Evolutionary conservation across 2,113 vertebrate genomes (phyloP), one percentile per base, ranked within the genome.

Genomic region (Neolamprologus tretocephalus): DNA sequence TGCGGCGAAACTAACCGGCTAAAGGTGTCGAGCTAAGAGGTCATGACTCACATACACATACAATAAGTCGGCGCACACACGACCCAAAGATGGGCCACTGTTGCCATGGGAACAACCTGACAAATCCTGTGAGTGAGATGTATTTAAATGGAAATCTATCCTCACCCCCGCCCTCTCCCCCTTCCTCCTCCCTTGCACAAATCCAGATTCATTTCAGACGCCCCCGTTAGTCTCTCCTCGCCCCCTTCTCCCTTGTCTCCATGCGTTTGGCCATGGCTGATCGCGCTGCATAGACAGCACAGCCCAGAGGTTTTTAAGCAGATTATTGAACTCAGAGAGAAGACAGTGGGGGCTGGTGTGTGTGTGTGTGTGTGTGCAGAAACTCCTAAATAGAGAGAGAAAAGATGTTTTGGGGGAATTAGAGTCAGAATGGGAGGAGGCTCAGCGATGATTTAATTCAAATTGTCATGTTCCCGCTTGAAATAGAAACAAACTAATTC

Each of bases 71-170:
- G 75, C 26, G 37, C 78, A 78, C 53, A 80, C 58, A 86, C 73
- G 31, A 85, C 57, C 79, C 51, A 14, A 80, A 92, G 78, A 94
- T 91, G 93, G 88, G 84, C 86, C 71, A 42, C 86, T 88, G 95
- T 95, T 95, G 89, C 95, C 93, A 95, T 95, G 94, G 95, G 75
- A 96, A 96, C 95, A 93, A 94, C 89, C 94, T 93, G 94, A 89
- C 94, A 94, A 95, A 95, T 93, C 94, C 90, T 89, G 85, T 68
- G 89, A 95, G 92, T 95, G 90, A 95, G 95, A 95, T 33, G 84
- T 96, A 95, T 96, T 96, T 95, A 95, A 94, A 96, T 96, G 94
- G 92, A 95, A 95, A 96, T 96, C 91, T 94, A 87, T 91, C 90
- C 55, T 81, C 51, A 47, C 71, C 4, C 79, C 81, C 45, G 6